A percentile compares a stretch with the other conserved stretches of the same genome.
Conservation (phyloP, 2,113 vertebrate genomes). For the Muntiacus muntjak region DNA sequence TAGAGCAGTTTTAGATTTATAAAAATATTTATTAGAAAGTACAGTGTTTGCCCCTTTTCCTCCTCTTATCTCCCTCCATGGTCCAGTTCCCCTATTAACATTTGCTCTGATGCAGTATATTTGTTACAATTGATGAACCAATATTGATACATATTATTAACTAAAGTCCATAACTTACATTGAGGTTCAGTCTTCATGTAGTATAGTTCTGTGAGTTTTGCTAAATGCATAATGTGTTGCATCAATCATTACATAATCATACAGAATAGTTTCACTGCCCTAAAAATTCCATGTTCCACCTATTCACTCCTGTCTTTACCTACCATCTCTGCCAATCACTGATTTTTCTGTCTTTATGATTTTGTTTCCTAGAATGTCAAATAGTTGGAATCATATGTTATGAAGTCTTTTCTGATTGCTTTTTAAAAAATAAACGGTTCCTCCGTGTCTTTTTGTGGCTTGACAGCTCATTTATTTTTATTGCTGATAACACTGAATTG, state of each 20-base stretch:
- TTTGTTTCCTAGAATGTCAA: neutral
- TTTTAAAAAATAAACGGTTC: neutral
- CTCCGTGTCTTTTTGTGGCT: neutral
- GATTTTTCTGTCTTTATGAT: neutral
- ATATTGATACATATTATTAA: neutral
- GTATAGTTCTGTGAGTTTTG: neutral
- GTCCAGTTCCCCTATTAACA: neutral
- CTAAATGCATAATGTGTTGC: neutral
- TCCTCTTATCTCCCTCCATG: neutral
- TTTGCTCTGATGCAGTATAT: neutral
- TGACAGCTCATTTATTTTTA: conserved; percentile 5
- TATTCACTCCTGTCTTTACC: neutral
- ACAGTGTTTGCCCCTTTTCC: neutral
- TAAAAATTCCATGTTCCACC: neutral
- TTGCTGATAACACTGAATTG: neutral
- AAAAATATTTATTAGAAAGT: neutral
- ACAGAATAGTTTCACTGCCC: neutral
- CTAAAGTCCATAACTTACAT: neutral
- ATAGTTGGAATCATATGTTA: neutral
- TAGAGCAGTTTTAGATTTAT: neutral
- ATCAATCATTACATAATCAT: neutral
- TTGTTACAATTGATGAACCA: neutral
- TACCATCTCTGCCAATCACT: neutral
- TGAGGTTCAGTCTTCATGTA: neutral
- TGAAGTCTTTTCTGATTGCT: neutral